A percentile compares a stretch with the other conserved stretches of the same genome.
Conservation (phyloP, 2,888 invertebrate species). For the Eudasyphora cyanicolor region DNA sequence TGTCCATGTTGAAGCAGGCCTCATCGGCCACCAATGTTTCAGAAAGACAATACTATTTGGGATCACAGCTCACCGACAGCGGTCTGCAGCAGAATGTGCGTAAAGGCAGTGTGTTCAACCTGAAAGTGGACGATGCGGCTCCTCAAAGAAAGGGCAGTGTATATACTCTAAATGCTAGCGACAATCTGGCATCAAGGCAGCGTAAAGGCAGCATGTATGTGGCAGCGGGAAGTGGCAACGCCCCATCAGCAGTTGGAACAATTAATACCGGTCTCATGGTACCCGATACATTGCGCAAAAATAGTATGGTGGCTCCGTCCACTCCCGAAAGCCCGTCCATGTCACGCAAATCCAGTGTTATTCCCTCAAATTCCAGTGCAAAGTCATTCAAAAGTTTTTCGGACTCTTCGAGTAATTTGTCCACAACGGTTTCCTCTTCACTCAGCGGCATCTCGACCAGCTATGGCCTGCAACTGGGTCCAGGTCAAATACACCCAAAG, state of each 20-base stretch:
- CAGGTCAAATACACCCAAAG: constrained; percentile 90
- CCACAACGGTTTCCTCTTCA: constrained; percentile 62
- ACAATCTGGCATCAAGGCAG: constrained; percentile 46
- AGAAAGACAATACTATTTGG: constrained; percentile 66
- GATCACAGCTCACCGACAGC: constrained; percentile 57
- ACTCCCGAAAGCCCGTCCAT: constrained; percentile 67
- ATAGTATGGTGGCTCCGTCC: constrained; percentile 69
- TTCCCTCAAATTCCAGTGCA: constrained; percentile 64
- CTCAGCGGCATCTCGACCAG: constrained; percentile 75
- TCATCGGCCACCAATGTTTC: constrained; percentile 77
- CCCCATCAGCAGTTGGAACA: constrained; percentile 23
- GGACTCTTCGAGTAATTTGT: constrained; percentile 71
- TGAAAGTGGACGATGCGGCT: constrained; percentile 57
- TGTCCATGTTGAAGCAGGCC: constrained; percentile 77
- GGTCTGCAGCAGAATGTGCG: constrained; percentile 68
- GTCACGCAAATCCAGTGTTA: constrained; percentile 73
- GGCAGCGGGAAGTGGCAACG: neutral
- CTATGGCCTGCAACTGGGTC: constrained; percentile 87
- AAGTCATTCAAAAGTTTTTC: constrained; percentile 65
- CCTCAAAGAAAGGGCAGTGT: constrained; percentile 68
- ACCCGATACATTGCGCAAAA: constrained; percentile 67
- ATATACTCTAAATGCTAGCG: constrained; percentile 67
- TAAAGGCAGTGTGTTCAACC: constrained; percentile 74
- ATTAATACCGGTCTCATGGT: constrained; percentile 27
- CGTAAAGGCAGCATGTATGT: constrained; percentile 68